Conservation (phyloP, 1,140 invertebrate genomes). For the Xylocopa sonorina region DNA sequence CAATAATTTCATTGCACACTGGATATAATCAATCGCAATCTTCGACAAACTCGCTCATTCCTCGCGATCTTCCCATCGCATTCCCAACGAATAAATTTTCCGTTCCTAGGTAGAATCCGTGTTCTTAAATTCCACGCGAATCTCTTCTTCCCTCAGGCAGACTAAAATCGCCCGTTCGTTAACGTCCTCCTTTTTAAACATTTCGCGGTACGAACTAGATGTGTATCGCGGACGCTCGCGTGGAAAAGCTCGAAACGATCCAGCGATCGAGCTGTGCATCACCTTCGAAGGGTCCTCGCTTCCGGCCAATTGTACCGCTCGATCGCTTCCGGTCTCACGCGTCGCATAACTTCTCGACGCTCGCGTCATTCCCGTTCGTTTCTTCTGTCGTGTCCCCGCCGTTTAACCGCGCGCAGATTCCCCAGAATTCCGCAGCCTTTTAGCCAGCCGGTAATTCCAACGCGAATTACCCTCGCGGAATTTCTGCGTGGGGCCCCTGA, state of each 20-base stretch:
- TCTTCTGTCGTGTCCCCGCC: conserved; percentile 14
- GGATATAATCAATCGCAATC: no score
- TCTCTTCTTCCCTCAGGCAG: no score
- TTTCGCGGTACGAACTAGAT: conserved; percentile 29
- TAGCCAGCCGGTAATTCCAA: conserved; percentile 7
- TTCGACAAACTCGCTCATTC: no score
- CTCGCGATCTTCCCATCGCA: no score
- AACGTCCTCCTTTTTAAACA: conserved; percentile 17
- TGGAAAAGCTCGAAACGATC: conserved; percentile 24
- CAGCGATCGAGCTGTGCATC: conserved; percentile 36
- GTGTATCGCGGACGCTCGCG: conserved; percentile 28
- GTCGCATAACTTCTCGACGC: conserved; percentile 62
- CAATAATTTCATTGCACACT: no score
- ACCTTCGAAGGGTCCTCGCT: conserved; percentile 59
- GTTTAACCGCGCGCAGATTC: conserved; percentile 47
- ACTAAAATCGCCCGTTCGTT: no score
- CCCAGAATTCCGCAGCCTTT: conserved; percentile 45
- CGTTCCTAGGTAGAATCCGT: no score
- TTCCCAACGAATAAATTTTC: no score
- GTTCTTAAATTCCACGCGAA: no score
- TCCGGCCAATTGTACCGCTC: conserved; percentile 64
- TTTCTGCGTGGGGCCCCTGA: conserved; percentile 8
- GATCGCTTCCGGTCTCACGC: conserved; percentile 70
- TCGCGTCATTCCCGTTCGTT: conserved; percentile 43
- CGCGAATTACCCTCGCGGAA: conserved; percentile 35